Percentiles rank a stretch among this genome's conserved stretches.
phyloP scores from a whole-genome alignment of 2,113 vertebrate species.

The Oncorhynchus keta region DNA sequence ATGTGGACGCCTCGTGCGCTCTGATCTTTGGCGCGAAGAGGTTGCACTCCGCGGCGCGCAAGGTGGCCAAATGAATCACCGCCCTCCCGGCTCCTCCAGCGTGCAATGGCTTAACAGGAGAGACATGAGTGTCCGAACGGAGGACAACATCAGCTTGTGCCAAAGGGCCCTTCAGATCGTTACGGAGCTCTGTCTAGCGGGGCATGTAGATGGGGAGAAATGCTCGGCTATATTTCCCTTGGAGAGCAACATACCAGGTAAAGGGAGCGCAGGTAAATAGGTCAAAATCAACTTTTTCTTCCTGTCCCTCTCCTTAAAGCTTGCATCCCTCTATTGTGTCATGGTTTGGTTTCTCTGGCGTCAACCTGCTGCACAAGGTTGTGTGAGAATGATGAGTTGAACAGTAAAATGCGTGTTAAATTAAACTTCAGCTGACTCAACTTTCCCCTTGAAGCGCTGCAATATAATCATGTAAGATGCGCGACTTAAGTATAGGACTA shows the following conservation, averaged over 20 bases:
- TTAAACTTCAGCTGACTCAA: not conserved
- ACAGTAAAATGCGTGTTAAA: not conserved
- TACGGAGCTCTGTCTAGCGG: constrained; percentile 90
- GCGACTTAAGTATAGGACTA: no score
- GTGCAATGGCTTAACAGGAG: constrained; percentile 81
- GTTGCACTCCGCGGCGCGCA: constrained; percentile 54
- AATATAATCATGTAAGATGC: no score
- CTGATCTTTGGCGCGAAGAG: constrained; percentile 24
- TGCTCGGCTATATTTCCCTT: constrained; percentile 88
- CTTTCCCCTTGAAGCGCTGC: no score
- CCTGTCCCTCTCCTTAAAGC: not conserved
- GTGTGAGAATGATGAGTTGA: not conserved
- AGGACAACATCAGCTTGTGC: constrained; percentile 89
- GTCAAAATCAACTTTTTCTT: constrained; percentile 26
- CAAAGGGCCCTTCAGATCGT: constrained; percentile 93
- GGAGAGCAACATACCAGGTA: constrained; percentile 82
- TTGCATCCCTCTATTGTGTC: constrained; percentile 12
- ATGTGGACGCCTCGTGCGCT: constrained; percentile 52
- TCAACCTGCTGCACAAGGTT: not conserved
- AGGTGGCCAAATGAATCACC: constrained; percentile 64
- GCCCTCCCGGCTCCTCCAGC: constrained; percentile 56
- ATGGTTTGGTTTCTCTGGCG: not conserved
- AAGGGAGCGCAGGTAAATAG: constrained; percentile 84
- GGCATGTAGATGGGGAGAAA: constrained; percentile 89
- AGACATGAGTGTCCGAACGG: constrained; percentile 85